phyloP scores from a whole-genome alignment of 1,140 invertebrate species.

The Drosophila micromelanica region DNA sequence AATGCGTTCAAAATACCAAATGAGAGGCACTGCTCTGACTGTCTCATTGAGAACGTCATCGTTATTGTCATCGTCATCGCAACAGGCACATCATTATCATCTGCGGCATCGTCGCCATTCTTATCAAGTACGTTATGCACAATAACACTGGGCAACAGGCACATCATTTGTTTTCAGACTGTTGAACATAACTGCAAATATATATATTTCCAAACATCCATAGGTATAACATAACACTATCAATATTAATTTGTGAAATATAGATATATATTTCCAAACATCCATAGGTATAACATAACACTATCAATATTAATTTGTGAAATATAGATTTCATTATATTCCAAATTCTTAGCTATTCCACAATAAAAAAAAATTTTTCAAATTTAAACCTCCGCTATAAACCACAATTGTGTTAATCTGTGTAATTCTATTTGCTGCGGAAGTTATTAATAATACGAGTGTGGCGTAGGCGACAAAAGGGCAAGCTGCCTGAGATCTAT shows the following conservation, averaged over 20 bases:
- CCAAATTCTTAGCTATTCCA: no score
- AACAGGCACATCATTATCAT: slow-evolving; percentile 26
- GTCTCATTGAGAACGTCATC: slow-evolving; percentile 40
- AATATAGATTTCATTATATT: neutral
- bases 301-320: no score
- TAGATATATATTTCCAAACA: neutral
- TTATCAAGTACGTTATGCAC: slow-evolving; percentile 63
- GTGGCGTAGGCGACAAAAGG: slow-evolving; percentile 27
- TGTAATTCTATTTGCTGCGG: slow-evolving; percentile 67
- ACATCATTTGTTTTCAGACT: neutral
- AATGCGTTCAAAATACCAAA: slow-evolving; percentile 67
- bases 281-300: neutral
- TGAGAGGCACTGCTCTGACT: slow-evolving; percentile 32
- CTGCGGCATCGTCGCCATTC: slow-evolving; percentile 49
- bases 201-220: neutral
- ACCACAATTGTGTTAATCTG: neutral
- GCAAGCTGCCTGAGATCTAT: slow-evolving; percentile 35
- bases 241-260: no score
- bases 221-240: neutral
- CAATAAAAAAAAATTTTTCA: neutral
- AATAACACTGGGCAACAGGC: slow-evolving; percentile 21
- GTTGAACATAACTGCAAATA: neutral
- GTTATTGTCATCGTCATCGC: slow-evolving; percentile 16
- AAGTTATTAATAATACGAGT: slow-evolving; percentile 71
- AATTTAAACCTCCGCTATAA: neutral